Base-by-base conservation (phyloP, 2,888 invertebrate genomes). In the Drosophila kanekoi region DNA sequence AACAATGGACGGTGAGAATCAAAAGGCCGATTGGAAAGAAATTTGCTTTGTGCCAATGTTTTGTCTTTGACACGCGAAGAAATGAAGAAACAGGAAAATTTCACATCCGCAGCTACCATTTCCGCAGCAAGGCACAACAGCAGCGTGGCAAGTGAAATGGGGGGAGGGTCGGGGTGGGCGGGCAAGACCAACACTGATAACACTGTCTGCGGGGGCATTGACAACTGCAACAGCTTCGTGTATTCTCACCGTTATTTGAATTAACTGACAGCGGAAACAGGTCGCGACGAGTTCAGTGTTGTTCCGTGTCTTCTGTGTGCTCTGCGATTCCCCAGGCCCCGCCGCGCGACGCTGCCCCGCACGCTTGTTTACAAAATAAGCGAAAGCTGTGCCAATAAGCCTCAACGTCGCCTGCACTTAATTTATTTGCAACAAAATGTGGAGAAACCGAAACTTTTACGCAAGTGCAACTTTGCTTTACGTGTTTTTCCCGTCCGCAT, bases 331-430 rank as follows among this genome's bases (percentile, higher is more conserved):
- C 41, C 18, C 35, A 10, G 28, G 28, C 0, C 8, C 8, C 20
- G n/a, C 11, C 13, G 28, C 14, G n/a, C 9, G 1, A 18, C 9
- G 1, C 14, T n/a, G 9, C 8, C 44, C 20, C 6, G 3, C 18
- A 20, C 38, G 67, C 62, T 78, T 82, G 84, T 82, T 82, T 81
- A 80, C 79, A 84, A 84, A 80, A 83, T 80, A 83, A 80, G 68
- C 77, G 80, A 78, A 77, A 69, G 74, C 82, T 68, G 66, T 79
- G 85, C 79, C 84, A 82, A 82, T 83, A 82, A 82, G 80, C 78
- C 84, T 76, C 81, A 81, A 79, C 78, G 84, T 77, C 80, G 82
- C 85, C 85, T 79, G 82, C 81, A 77, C 85, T 83, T 81, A 81
- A 85, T 85, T 83, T 82, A 83, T 83, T 83, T 83, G 68, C 81